These are phyloP conservation scores for Oenanthe melanoleuca DNA, from an alignment of 2,113 vertebrate genomes.

Conservation along the genomic window DNA sequence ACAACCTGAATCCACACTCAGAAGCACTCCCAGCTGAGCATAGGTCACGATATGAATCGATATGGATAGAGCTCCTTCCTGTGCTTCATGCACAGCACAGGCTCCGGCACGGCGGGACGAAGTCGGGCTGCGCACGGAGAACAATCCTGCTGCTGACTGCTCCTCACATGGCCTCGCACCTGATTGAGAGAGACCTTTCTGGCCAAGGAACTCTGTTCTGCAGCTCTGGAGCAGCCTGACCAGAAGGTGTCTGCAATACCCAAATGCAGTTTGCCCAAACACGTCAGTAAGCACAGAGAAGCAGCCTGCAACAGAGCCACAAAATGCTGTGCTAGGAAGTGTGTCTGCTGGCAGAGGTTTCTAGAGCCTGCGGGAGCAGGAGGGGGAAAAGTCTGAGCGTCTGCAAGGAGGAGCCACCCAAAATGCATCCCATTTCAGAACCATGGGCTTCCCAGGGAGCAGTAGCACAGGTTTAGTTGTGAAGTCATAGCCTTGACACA, in stretches of 20 bases:
- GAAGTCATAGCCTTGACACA: neutral
- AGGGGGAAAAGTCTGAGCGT: accelerated
- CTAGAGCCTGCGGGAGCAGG: neutral
- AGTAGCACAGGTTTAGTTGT: neutral
- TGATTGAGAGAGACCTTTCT: neutral
- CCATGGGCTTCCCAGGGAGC: neutral
- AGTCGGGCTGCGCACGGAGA: neutral
- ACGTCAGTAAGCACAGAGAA: neutral
- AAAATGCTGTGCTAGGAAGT: neutral
- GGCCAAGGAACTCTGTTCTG: neutral
- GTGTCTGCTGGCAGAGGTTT: neutral
- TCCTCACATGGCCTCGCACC: neutral
- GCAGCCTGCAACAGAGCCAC: neutral
- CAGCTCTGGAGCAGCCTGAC: neutral
- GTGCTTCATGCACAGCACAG: neutral
- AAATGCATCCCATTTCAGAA: neutral
- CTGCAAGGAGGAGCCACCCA: neutral
- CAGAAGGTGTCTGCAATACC: neutral
- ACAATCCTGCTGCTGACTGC: neutral
- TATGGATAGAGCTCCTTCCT: neutral
- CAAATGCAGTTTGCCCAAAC: neutral
- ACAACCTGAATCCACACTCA: neutral
- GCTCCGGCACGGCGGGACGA: neutral
- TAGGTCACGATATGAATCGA: neutral
- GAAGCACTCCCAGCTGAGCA: neutral